A percentile compares a stretch with the other conserved stretches of the same genome.
These are phyloP conservation scores for Drosophila subpulchrella DNA, from an alignment of 1,140 invertebrate genomes.

Conservation along the genomic window DNA sequence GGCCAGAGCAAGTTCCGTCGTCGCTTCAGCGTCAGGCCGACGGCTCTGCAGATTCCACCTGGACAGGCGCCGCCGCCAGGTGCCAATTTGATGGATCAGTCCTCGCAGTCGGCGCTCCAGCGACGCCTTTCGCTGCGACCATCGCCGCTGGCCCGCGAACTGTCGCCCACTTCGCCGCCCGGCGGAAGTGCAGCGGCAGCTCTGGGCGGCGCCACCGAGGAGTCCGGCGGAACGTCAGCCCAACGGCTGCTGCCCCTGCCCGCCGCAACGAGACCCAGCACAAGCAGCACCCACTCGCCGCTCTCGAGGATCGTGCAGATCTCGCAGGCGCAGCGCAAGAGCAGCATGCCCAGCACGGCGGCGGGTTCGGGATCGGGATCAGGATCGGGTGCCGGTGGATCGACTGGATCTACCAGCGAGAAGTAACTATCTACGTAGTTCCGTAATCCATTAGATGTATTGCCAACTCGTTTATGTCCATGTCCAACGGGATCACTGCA, in stretches of 20 bases:
- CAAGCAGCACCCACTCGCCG: conserved; percentile 81
- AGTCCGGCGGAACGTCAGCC: conserved; percentile 31
- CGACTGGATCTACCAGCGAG: conserved; percentile 3
- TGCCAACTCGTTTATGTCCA: conserved; percentile 32
- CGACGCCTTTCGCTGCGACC: conserved; percentile 77
- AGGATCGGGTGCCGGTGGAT: background rate
- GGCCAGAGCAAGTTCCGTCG: conserved; percentile 69
- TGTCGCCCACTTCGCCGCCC: conserved; percentile 49
- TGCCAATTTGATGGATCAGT: conserved; percentile 43
- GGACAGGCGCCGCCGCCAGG: conserved; percentile 78
- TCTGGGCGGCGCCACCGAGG: conserved; percentile 20
- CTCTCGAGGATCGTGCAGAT: conserved; percentile 82
- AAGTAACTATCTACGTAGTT: background rate
- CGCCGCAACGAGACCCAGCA: conserved; percentile 56
- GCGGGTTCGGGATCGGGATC: no score
- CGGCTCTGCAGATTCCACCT: conserved; percentile 78
- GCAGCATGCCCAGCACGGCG: conserved; percentile 66
- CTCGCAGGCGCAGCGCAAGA: conserved; percentile 80
- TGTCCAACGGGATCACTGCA: conserved; percentile 2
- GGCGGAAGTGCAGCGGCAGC: conserved; percentile 5
- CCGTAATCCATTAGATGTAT: conserved; percentile 15
- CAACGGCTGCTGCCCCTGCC: conserved; percentile 61
- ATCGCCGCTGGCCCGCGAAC: conserved; percentile 76
- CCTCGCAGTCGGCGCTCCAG: conserved; percentile 73
- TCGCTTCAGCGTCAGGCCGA: conserved; percentile 81